Evolutionary conservation across 2,113 vertebrate genomes (phyloP).

Genomic region (Archilochus colubris): DNA sequence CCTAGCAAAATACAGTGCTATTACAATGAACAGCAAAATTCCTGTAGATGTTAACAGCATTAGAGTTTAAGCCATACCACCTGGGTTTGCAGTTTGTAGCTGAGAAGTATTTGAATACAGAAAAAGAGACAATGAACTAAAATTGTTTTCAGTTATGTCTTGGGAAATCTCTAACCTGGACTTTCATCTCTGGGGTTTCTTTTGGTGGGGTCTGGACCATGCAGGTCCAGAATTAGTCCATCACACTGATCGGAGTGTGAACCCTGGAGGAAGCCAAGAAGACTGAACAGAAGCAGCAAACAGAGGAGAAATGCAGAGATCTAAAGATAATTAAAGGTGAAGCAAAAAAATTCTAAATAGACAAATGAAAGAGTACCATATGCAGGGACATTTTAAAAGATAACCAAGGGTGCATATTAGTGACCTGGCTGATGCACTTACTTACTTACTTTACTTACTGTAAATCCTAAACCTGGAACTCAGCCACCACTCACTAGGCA

Average conservation of each 20-base stretch:
- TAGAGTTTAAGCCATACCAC: background rate
- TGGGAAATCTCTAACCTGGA: background rate
- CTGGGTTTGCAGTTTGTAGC: background rate
- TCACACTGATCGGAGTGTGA: background rate
- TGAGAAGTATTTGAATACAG: background rate
- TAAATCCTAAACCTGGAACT: background rate
- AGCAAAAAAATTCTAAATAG: background rate
- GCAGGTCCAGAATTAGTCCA: background rate
- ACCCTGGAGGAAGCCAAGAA: background rate
- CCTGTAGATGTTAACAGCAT: fast-evolving
- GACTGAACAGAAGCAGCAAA: background rate
- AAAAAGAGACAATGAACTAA: background rate
- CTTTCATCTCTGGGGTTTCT: background rate
- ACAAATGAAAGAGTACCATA: background rate
- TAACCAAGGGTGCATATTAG: background rate
- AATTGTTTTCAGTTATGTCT: background rate
- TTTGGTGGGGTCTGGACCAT: background rate
- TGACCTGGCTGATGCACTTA: background rate
- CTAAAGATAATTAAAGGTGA: background rate
- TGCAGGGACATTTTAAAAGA: background rate
- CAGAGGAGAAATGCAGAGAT: background rate
- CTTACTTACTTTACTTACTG: background rate
- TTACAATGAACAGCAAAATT: background rate
- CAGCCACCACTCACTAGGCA: background rate
- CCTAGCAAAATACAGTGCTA: background rate